phyloP scores from a whole-genome alignment of 1,140 invertebrate genomes.

The Anoplophora glabripennis region DNA sequence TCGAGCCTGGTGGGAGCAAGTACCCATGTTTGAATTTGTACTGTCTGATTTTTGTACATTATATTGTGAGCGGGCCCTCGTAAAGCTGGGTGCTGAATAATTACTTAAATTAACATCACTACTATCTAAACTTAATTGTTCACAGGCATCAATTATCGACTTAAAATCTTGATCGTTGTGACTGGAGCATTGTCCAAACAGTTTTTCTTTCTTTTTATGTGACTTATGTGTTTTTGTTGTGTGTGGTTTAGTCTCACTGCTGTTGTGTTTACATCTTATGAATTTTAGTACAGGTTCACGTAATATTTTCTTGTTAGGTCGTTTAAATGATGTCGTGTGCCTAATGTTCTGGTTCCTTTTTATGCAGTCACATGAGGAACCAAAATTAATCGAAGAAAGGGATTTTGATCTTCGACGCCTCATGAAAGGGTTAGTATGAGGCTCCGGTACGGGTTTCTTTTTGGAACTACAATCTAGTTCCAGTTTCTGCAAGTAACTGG shows the following conservation, averaged over 20 bases:
- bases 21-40: conserved; percentile 28
- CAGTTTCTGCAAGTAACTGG: conserved; percentile 38
- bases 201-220: conserved; percentile 31
- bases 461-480: conserved; percentile 36
- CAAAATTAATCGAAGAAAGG: conserved; percentile 41
- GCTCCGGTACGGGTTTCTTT: conserved; percentile 11
- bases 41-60: conserved; percentile 3
- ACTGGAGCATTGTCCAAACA: conserved; percentile 37
- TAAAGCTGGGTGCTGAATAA: conserved; percentile 39
- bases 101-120: conserved; percentile 27
- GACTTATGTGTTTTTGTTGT: conserved; percentile 5
- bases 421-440: conserved; percentile 41
- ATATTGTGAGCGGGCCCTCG: conserved; percentile 18
- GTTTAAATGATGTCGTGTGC: conserved; percentile 44
- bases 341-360: conserved; percentile 35
- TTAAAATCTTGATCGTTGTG: conserved; percentile 42
- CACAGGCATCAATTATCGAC: conserved; percentile 43
- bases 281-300: conserved; percentile 43
- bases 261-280: conserved; percentile 32
- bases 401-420: conserved; percentile 42
- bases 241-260: conserved; percentile 16
- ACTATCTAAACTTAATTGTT: conserved; percentile 42
- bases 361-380: conserved; percentile 37
- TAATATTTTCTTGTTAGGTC: conserved; percentile 39
- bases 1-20: conserved; percentile 63